These are phyloP conservation scores for Scophthalmus maximus DNA, from an alignment of 2,113 vertebrate genomes.

Conservation along the genomic window DNA sequence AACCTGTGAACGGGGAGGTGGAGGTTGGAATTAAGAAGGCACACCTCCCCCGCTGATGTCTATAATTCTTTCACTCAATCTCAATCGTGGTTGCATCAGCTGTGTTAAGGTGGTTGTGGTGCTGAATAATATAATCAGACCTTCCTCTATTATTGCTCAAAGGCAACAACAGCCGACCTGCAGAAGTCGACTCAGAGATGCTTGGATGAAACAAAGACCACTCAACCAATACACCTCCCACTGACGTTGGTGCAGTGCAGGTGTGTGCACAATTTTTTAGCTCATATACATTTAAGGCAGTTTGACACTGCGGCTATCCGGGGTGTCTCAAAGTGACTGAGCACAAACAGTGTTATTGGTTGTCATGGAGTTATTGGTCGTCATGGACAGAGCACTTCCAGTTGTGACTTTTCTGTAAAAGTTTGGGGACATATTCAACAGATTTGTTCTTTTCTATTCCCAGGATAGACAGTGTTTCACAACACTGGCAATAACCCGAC, in stretches of 20 bases:
- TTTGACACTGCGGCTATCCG: conserved; percentile 30
- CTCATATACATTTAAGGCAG: conserved; percentile 53
- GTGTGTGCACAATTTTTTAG: conserved; percentile 41
- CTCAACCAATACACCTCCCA: conserved; percentile 42
- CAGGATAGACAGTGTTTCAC: too few relatives aligned
- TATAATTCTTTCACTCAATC: conserved; percentile 31
- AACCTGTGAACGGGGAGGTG: background rate
- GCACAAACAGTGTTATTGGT: too few relatives aligned
- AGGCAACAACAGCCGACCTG: conserved; percentile 15
- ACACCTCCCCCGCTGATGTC: conserved; percentile 6
- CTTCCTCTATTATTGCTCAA: background rate
- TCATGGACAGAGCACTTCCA: too few relatives aligned
- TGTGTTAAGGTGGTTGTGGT: conserved; percentile 40
- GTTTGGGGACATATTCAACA: too few relatives aligned
- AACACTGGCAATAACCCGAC: too few relatives aligned
- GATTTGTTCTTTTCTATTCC: too few relatives aligned
- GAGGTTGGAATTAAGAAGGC: conserved; percentile 14
- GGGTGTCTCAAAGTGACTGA: conserved; percentile 29
- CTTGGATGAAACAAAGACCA: conserved; percentile 34
- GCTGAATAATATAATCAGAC: conserved; percentile 53
- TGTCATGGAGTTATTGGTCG: too few relatives aligned
- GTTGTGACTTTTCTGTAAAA: too few relatives aligned
- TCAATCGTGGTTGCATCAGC: conserved; percentile 47
- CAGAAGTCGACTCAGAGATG: conserved; percentile 31
- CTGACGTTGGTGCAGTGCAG: conserved; percentile 36